Evolutionary conservation across 2,113 vertebrate species (phyloP).

Genomic region (Isurus oxyrinchus): DNA sequence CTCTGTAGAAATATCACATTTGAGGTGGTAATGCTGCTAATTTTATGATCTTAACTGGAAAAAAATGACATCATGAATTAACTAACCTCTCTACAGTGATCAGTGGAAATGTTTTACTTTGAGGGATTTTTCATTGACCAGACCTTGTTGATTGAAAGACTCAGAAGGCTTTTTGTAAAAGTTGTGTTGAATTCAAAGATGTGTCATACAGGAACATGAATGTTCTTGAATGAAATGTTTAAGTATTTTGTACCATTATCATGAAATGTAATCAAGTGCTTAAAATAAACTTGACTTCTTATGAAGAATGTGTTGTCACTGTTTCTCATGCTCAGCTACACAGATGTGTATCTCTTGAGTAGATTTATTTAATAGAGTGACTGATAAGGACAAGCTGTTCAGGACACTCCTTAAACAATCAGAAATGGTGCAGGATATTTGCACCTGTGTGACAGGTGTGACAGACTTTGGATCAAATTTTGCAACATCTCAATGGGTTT

Average conservation of each 20-base stretch:
- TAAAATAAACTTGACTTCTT: slow-evolving; percentile 2
- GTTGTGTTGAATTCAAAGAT: neutral
- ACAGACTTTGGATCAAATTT: neutral
- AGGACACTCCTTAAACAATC: neutral
- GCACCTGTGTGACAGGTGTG: neutral
- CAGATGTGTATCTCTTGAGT: neutral
- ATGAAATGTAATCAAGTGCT: neutral
- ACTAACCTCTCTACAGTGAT: neutral
- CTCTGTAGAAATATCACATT: neutral
- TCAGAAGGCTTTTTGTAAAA: neutral
- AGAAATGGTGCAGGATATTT: neutral
- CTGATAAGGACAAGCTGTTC: neutral
- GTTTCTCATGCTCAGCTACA: neutral
- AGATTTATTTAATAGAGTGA: neutral
- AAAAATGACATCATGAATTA: neutral
- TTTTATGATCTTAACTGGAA: no score
- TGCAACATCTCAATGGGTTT: neutral
- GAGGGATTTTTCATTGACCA: neutral
- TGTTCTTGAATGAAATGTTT: neutral
- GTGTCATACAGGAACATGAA: neutral
- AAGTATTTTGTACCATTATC: neutral
- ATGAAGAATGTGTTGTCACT: neutral
- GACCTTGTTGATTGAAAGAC: neutral
- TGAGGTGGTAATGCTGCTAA: neutral
- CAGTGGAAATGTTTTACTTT: neutral